Percentiles rank a stretch among this genome's conserved stretches.
Evolutionary conservation across 2,113 vertebrate genomes (phyloP).

Genomic region (Prolemur simus): DNA sequence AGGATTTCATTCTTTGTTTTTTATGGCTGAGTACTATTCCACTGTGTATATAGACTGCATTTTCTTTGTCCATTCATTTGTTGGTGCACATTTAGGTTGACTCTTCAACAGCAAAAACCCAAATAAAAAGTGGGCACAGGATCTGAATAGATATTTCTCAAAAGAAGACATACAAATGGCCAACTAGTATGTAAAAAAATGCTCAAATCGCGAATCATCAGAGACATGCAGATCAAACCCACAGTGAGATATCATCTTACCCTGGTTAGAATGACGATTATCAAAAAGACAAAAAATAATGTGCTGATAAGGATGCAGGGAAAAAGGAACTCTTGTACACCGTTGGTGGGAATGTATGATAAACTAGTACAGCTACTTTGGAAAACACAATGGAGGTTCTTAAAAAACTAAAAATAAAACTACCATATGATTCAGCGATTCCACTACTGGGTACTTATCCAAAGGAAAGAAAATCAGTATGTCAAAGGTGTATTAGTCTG

Average conservation of each 20-base stretch:
- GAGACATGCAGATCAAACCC: not conserved
- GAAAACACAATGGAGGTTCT: not conserved
- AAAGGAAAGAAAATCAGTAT: not conserved
- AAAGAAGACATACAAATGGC: not conserved
- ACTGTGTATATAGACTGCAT: not conserved
- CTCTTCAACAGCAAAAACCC: not conserved
- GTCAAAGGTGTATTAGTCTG: too few relatives aligned
- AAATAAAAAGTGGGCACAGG: not conserved
- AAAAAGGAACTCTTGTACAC: not conserved
- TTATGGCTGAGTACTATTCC: not conserved
- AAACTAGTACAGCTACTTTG: not conserved
- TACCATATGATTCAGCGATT: not conserved
- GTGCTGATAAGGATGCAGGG: not conserved
- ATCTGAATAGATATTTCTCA: not conserved
- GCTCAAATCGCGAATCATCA: not conserved
- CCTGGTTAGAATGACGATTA: not conserved
- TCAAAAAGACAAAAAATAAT: not conserved
- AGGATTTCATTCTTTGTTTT: not conserved
- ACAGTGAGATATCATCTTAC: not conserved
- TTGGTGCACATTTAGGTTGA: not conserved
- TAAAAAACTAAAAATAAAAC: not conserved
- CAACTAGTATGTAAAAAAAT: not conserved
- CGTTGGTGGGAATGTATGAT: not conserved
- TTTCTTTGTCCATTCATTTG: not conserved
- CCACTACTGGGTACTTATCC: not conserved